Percentiles rank a stretch among this genome's conserved stretches.
Evolutionary conservation across 2,888 invertebrate genomes (phyloP).

Genomic region (Drosophila demipolita): DNA sequence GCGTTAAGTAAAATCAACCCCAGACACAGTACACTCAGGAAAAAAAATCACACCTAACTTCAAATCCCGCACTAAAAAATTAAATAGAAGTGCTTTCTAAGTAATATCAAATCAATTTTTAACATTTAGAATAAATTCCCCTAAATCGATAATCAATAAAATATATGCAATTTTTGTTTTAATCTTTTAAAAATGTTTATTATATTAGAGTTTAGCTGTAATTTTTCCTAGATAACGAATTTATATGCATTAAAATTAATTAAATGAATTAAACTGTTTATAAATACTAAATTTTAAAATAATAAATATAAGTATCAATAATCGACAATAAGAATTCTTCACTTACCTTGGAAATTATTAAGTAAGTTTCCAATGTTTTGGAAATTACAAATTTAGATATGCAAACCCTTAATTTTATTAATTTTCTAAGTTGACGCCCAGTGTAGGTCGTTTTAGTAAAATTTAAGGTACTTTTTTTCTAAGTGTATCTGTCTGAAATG

Average conservation of each 20-base stretch:
- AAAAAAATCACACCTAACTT: neutral
- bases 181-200: too few species aligned
- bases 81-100: neutral
- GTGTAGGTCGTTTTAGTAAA: neutral
- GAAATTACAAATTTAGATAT: too few species aligned
- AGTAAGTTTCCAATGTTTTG: too few species aligned
- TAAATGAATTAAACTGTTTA: too few species aligned
- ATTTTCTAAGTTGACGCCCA: neutral
- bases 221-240: too few species aligned
- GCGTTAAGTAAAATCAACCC: conserved; percentile 80
- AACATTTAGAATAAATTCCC: neutral
- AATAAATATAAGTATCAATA: too few species aligned
- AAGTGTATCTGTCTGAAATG: conserved; percentile 5
- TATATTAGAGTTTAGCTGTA: neutral
- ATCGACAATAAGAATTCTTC: too few species aligned
- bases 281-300: too few species aligned
- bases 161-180: too few species aligned
- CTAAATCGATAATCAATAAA: neutral
- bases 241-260: too few species aligned
- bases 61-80: neutral
- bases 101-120: neutral
- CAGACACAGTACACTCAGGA: conserved; percentile 10
- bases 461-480: neutral
- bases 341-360: too few species aligned
- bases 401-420: too few species aligned